Percentiles rank a stretch among this genome's conserved stretches.
These are phyloP conservation scores for Hyalella azteca DNA, from an alignment of 2,888 invertebrate species.

Conservation along the genomic window DNA sequence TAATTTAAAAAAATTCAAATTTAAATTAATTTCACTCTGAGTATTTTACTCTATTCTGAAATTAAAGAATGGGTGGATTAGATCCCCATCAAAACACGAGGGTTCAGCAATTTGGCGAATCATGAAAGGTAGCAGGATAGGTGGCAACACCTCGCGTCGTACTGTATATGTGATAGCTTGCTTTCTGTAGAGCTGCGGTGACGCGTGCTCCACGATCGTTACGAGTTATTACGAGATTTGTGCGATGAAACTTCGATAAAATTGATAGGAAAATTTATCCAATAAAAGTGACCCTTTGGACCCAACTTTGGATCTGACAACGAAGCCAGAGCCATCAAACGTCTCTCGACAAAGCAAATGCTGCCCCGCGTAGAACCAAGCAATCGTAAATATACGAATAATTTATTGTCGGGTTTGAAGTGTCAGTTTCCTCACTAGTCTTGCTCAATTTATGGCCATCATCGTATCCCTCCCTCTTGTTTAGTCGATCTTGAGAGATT, in stretches of 20 bases:
- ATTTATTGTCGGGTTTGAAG: constrained; percentile 15
- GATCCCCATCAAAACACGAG: too few species aligned
- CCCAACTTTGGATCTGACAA: background rate
- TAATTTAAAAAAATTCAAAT: too few species aligned
- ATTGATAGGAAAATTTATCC: background rate
- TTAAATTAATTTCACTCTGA: too few species aligned
- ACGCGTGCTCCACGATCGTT: background rate
- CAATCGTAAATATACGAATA: constrained; percentile 1
- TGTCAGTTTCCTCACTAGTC: constrained; percentile 23
- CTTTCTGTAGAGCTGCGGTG: too few species aligned
- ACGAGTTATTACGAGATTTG: background rate
- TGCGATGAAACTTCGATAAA: background rate
- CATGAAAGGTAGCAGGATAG: too few species aligned
- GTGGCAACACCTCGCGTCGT: too few species aligned
- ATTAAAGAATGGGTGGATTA: too few species aligned
- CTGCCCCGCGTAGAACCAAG: background rate
- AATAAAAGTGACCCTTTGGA: background rate
- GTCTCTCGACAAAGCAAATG: background rate
- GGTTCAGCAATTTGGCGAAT: too few species aligned
- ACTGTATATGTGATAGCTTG: too few species aligned
- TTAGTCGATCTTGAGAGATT: constrained; percentile 29
- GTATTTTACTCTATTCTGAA: too few species aligned
- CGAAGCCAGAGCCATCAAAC: background rate
- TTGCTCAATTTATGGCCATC: constrained; percentile 12
- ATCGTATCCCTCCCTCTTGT: constrained; percentile 25